Conservation (phyloP, 1,140 invertebrate species). For the Drosophila seguyi region DNA sequence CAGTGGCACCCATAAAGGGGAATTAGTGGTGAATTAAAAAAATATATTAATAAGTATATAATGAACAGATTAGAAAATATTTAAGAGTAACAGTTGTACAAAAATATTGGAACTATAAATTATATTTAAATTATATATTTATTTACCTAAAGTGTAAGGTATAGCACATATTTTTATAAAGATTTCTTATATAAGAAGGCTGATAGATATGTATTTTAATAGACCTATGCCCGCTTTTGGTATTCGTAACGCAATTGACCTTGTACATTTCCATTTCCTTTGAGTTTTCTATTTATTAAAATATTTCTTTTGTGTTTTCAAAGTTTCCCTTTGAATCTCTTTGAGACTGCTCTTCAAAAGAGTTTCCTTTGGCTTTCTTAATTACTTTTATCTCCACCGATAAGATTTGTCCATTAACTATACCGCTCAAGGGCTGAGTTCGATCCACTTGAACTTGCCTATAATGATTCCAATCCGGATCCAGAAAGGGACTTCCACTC, state of each 20-base stretch:
- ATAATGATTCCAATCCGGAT: conserved; percentile 27
- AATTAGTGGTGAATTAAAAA: background rate
- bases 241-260: conserved; percentile 6
- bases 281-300: background rate
- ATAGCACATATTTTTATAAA: accelerated
- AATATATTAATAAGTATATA: background rate
- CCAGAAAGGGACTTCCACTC: conserved; percentile 27
- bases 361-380: conserved; percentile 10
- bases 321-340: background rate
- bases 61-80: background rate
- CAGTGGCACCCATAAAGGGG: background rate
- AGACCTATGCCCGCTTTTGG: background rate
- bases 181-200: background rate
- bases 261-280: conserved; percentile 1
- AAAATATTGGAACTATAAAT: no score
- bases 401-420: conserved; percentile 17
- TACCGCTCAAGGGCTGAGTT: conserved; percentile 39
- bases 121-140: background rate
- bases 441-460: conserved; percentile 64
- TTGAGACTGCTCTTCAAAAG: background rate
- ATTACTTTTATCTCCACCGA: conserved; percentile 28
- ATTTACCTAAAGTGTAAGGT: background rate
- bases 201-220: background rate
- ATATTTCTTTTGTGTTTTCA: background rate
- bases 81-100: background rate